phyloP scores from a whole-genome alignment of 2,888 invertebrate species.

The Thelaira solivaga region DNA sequence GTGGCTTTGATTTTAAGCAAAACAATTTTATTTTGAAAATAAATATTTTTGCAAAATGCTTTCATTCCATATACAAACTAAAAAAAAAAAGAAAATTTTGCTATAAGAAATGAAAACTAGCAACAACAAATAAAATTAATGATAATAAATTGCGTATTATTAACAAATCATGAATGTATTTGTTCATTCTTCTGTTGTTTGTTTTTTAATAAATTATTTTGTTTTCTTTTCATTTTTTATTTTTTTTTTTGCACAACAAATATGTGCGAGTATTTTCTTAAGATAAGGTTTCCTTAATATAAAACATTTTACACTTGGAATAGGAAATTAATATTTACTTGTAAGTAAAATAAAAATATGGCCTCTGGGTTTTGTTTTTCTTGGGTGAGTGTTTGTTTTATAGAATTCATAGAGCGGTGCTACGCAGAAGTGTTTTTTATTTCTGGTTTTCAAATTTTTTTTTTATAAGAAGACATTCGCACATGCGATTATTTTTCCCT shows the following conservation, averaged over 20 bases:
- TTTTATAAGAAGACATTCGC: slow-evolving; percentile 11
- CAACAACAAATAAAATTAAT: slow-evolving; percentile 55
- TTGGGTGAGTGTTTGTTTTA: neutral
- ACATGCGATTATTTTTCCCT: slow-evolving; percentile 57
- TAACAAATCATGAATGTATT: slow-evolving; percentile 33
- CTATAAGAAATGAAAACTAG: slow-evolving; percentile 28
- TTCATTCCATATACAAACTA: slow-evolving; percentile 33
- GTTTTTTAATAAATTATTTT: neutral
- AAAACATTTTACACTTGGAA: slow-evolving; percentile 43
- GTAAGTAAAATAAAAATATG: slow-evolving; percentile 45
- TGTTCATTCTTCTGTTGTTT: slow-evolving; percentile 17
- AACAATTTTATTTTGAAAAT: slow-evolving; percentile 43
- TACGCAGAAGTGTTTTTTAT: neutral
- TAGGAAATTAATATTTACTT: neutral
- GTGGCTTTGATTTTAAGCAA: slow-evolving; percentile 33
- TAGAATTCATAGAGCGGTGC: neutral
- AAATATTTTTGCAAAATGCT: slow-evolving; percentile 31
- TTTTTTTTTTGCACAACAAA: slow-evolving; percentile 34
- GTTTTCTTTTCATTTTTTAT: slow-evolving; percentile 16
- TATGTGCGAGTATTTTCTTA: neutral
- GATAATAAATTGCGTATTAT: slow-evolving; percentile 60
- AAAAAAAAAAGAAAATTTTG: slow-evolving; percentile 21
- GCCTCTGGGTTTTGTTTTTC: slow-evolving; percentile 46
- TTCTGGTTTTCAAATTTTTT: slow-evolving; percentile 13
- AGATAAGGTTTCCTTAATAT: slow-evolving; percentile 55